Evolutionary conservation across 1,140 invertebrate species (phyloP).

Genomic region (Drosophila ficusphila): DNA sequence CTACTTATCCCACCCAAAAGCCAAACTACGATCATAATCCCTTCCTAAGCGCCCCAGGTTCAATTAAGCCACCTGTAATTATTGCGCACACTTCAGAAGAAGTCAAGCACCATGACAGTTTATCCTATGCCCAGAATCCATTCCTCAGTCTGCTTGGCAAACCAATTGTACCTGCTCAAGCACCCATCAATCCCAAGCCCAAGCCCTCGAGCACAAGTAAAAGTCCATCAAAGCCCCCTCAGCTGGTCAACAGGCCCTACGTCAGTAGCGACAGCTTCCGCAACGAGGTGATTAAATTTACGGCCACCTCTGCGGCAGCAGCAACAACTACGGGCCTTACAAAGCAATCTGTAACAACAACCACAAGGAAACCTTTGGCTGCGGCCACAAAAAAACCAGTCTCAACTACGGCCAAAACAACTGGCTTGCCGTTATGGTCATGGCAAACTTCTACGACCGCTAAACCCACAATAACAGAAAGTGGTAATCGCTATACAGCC

Average conservation of each 20-base stretch:
- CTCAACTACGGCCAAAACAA: constrained; percentile 11
- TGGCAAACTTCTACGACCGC: constrained; percentile 36
- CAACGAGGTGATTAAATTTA: constrained; percentile 66
- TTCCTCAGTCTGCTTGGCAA: constrained; percentile 41
- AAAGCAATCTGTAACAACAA: constrained; percentile 32
- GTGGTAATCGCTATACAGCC: constrained; percentile 12
- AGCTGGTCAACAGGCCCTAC: constrained; percentile 35
- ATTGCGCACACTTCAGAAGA: not conserved
- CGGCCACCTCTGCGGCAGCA: constrained; percentile 46
- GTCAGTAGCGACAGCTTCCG: constrained; percentile 68
- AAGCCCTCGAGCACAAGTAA: constrained; percentile 5
- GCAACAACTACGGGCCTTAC: constrained; percentile 18
- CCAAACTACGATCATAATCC: constrained; percentile 52
- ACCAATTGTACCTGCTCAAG: constrained; percentile 32
- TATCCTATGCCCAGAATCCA: constrained; percentile 40
- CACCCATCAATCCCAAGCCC: constrained; percentile 4
- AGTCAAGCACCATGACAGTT: constrained; percentile 11
- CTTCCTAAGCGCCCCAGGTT: constrained; percentile 39
- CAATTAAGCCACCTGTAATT: constrained; percentile 6
- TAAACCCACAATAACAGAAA: constrained; percentile 33
- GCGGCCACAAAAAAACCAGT: constrained; percentile 31
- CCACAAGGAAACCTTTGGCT: constrained; percentile 16
- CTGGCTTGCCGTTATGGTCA: constrained; percentile 31
- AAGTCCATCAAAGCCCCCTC: constrained; percentile 20
- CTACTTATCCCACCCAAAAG: not conserved